Evolutionary conservation across 2,797 vertebrate species (phyloP).

Genomic region (Siniperca scherzeri): DNA sequence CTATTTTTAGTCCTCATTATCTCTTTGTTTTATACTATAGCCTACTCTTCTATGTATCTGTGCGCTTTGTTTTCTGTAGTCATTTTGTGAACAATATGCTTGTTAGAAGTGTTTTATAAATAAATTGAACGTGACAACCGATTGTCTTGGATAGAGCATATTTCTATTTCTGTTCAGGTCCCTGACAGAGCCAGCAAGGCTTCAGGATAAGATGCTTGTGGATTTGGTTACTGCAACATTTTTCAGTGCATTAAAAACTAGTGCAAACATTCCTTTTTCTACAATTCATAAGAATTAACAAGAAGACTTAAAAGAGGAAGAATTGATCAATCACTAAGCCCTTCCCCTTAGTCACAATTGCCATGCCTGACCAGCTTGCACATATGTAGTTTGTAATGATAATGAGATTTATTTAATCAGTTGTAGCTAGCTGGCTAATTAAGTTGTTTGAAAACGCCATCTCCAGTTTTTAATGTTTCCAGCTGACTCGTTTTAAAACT

Average conservation of each 20-base stretch:
- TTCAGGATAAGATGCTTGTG: background rate
- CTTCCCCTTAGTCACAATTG: background rate
- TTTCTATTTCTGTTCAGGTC: conserved; percentile 32
- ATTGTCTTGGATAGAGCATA: conserved; percentile 16
- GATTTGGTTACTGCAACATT: background rate
- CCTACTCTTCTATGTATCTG: conserved; percentile 21
- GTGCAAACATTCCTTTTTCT: background rate
- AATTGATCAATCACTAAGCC: background rate
- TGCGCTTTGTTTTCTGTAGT: conserved; percentile 29
- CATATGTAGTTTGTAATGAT: background rate
- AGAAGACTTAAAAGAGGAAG: background rate
- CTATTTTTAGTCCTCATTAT: conserved; percentile 66
- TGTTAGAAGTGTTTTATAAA: conserved; percentile 41
- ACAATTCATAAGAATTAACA: background rate
- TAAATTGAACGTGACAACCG: conserved; percentile 33
- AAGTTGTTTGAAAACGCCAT: background rate
- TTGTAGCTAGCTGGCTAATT: background rate
- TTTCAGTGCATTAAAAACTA: background rate
- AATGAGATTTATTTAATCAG: background rate
- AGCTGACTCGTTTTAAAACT: background rate
- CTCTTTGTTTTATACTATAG: conserved; percentile 28
- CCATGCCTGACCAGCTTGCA: background rate
- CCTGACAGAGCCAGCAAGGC: background rate
- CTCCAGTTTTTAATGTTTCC: background rate
- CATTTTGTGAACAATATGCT: conserved; percentile 31